phyloP scores from a whole-genome alignment of 2,113 vertebrate genomes.

The Girardinichthys multiradiatus region DNA sequence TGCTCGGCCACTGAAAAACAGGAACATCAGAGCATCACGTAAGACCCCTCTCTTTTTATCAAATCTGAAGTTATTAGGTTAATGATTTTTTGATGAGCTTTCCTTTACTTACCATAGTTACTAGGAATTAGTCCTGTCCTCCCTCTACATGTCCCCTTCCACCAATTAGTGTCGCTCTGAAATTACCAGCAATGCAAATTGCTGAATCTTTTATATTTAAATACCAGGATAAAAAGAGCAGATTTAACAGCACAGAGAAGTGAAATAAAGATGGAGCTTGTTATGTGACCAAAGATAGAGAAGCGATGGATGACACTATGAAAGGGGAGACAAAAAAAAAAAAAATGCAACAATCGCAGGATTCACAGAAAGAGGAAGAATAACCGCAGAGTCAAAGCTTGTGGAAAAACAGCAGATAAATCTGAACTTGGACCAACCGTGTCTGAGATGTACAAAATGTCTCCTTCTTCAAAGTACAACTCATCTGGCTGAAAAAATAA shows the following conservation, averaged over 20 bases:
- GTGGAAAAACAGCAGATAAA: background rate
- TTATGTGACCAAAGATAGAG: background rate
- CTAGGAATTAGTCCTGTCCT: slow-evolving; percentile 97
- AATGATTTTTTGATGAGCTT: background rate
- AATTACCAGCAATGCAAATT: slow-evolving; percentile 11
- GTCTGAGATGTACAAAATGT: slow-evolving; percentile 97
- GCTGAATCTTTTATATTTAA: background rate
- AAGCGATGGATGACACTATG: background rate
- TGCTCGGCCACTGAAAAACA: slow-evolving; percentile 87
- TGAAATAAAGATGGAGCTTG: background rate
- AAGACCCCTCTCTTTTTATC: background rate
- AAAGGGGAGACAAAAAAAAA: background rate
- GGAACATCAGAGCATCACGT: background rate
- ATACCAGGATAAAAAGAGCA: background rate
- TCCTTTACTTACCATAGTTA: slow-evolving; percentile 90
- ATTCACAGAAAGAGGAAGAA: slow-evolving; percentile 37
- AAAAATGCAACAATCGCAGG: slow-evolving; percentile 18
- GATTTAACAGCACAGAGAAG: background rate
- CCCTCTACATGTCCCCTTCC: slow-evolving; percentile 97
- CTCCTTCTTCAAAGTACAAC: slow-evolving; percentile 97
- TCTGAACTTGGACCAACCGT: slow-evolving; percentile 82
- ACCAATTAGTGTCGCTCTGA: slow-evolving; percentile 97
- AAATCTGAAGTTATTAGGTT: background rate
- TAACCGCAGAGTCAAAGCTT: background rate
- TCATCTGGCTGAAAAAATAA: slow-evolving; percentile 89